Base-by-base conservation (phyloP, 2,888 invertebrate species). In the Boloria euphrosyne region DNA sequence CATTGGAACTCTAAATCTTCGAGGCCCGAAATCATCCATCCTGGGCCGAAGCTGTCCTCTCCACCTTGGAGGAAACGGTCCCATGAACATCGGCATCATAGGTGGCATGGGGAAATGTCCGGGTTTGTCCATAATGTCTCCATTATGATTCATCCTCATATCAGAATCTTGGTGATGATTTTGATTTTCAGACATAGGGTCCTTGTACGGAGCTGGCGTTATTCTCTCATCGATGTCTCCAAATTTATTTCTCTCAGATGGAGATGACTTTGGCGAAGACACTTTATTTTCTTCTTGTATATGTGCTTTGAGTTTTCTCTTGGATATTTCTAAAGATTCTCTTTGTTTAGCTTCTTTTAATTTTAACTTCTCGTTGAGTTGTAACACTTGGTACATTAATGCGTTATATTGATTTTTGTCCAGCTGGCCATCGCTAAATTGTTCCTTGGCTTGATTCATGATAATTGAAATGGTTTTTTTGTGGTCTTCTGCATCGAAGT, bases 391-490 rank as follows among this genome's bases (percentile, higher is more conserved):
- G 80, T 95, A 95, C 82, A 97, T 94, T 17, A 97, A 87, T 13
- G 95, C 94, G 74, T 95, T 95, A 80, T 96, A 96, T 77, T 96
- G 95, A 44, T 94, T 94, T 78, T 95, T 94, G 60, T 95, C 95
- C 66, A 97, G 94, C 54, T 94, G 94, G 0, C 97, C 96, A 61
- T 95, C 94, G 70, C 94, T 95, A 69, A 95, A 94, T 75, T 96
- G 95, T 75, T 96, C 96, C 68, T 97, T 96, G 0, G 97, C 98
- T 78, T 97, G 96, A 13, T 94, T 94, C 80, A 97, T 95, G 67
- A 97, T 96, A 53, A 95, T 95, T 68, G 96, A 95, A 74, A 96
- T 95, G 65, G 95, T 95, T 68, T 94, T 93, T 72, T 95, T 94
- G 71, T 93, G 92, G 66, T 93, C 93, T 74, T 93, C 93, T 0